These are phyloP conservation scores for Caligus rogercresseyi DNA, from an alignment of 1,140 invertebrate species.

Conservation along the genomic window DNA sequence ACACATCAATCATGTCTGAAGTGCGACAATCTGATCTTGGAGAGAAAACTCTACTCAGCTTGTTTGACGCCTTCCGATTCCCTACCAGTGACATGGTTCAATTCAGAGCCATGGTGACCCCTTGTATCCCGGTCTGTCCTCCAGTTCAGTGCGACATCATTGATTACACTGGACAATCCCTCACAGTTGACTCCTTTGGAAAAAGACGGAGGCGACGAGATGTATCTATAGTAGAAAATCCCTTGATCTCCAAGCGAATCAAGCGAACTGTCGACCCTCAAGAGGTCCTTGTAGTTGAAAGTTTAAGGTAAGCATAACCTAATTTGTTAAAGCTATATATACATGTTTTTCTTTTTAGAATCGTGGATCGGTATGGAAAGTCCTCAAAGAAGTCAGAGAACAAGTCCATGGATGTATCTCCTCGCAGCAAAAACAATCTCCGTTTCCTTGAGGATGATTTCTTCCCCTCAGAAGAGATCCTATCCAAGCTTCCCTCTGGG, in stretches of 20 bases:
- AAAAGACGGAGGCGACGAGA: conserved; percentile 40
- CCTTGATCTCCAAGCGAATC: background rate
- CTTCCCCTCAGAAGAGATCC: conserved; percentile 19
- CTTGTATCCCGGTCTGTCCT: conserved; percentile 76
- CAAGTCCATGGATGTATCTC: conserved; percentile 10
- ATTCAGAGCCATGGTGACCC: conserved; percentile 77
- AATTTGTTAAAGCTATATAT: background rate
- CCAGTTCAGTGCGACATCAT: conserved; percentile 66
- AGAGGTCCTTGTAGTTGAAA: conserved; percentile 33
- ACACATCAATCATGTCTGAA: conserved; percentile 80
- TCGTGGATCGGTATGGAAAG: conserved; percentile 34
- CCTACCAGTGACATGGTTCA: conserved; percentile 82
- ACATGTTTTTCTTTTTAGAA: conserved; percentile 22
- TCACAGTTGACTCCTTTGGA: conserved; percentile 61
- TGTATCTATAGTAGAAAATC: background rate
- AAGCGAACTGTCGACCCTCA: conserved; percentile 24
- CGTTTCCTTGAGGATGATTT: conserved; percentile 19
- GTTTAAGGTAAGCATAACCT: conserved; percentile 27
- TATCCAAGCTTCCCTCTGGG: conserved; percentile 20
- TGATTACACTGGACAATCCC: conserved; percentile 54
- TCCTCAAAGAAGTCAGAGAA: conserved; percentile 21
- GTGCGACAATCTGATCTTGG: conserved; percentile 37
- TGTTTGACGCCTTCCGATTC: conserved; percentile 90
- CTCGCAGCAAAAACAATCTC: background rate
- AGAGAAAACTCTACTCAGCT: conserved; percentile 57